A percentile compares a stretch with the other conserved stretches of the same genome.
These are phyloP conservation scores for Rhynchonycteris naso DNA, from an alignment of 2,797 vertebrate genomes.

Conservation along the genomic window DNA sequence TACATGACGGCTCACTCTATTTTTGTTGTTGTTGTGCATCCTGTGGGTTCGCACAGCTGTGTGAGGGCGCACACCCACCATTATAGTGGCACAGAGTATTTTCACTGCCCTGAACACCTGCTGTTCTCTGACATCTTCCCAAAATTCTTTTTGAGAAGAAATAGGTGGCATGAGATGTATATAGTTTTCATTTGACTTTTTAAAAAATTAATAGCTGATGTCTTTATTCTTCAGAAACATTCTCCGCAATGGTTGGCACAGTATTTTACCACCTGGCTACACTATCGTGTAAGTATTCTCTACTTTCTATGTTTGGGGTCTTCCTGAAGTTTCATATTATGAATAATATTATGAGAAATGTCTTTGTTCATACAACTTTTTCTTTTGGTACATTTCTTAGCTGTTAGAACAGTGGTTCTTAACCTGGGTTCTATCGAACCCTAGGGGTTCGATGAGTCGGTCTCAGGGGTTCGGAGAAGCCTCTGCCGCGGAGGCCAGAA, in stretches of 20 bases:
- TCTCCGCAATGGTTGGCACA: background rate
- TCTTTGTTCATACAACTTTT: background rate
- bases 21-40: background rate
- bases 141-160: background rate
- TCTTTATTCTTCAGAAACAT: background rate
- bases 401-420: too few species aligned
- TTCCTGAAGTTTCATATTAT: background rate
- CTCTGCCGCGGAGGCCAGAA: too few species aligned
- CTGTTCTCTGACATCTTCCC: background rate
- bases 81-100: background rate
- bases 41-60: background rate
- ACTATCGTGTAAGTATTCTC: background rate
- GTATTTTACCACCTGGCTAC: background rate
- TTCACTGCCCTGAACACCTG: background rate
- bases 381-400: background rate
- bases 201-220: background rate
- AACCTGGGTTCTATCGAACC: too few species aligned
- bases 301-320: background rate
- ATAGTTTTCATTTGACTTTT: background rate
- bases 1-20: background rate
- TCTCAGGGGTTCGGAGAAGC: too few species aligned
- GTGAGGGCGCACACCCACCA: background rate
- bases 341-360: background rate
- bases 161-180: background rate
- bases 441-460: too few species aligned